These are phyloP conservation scores for Eupithecia exiguata DNA, from an alignment of 2,888 invertebrate species.

Conservation along the genomic window DNA sequence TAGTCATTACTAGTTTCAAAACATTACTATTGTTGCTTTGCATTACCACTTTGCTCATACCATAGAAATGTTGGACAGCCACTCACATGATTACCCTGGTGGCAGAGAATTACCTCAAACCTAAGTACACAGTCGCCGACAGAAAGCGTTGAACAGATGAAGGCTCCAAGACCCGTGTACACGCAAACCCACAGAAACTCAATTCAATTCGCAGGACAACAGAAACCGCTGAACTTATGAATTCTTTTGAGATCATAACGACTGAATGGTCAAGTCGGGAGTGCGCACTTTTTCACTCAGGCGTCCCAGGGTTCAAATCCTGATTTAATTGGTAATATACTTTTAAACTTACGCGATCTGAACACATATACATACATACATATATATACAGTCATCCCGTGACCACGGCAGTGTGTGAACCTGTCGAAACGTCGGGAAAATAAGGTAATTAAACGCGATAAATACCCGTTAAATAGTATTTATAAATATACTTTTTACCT, in stretches of 20 bases:
- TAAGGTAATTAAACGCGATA: too few species aligned
- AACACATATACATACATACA: too few species aligned
- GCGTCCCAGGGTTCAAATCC: not conserved
- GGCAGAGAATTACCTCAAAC: not conserved
- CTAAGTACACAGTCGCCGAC: not conserved
- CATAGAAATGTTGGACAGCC: not conserved
- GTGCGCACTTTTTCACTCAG: not conserved
- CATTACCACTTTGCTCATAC: not conserved
- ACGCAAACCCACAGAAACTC: not conserved
- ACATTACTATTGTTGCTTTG: too few species aligned
- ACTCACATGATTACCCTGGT: not conserved
- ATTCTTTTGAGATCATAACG: not conserved
- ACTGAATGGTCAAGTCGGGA: not conserved
- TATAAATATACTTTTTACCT: not conserved
- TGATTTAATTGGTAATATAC: not conserved
- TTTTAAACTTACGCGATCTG: too few species aligned
- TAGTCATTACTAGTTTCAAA: too few species aligned
- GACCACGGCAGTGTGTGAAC: too few species aligned
- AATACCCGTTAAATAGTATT: too few species aligned
- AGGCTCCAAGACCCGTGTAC: not conserved
- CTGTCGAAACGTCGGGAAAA: too few species aligned
- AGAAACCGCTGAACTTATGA: not conserved
- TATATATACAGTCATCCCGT: too few species aligned
- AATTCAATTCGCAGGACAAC: not conserved
- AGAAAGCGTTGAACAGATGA: not conserved